Base-by-base conservation (phyloP, 2,113 vertebrate genomes). In the Hemicordylus capensis region DNA sequence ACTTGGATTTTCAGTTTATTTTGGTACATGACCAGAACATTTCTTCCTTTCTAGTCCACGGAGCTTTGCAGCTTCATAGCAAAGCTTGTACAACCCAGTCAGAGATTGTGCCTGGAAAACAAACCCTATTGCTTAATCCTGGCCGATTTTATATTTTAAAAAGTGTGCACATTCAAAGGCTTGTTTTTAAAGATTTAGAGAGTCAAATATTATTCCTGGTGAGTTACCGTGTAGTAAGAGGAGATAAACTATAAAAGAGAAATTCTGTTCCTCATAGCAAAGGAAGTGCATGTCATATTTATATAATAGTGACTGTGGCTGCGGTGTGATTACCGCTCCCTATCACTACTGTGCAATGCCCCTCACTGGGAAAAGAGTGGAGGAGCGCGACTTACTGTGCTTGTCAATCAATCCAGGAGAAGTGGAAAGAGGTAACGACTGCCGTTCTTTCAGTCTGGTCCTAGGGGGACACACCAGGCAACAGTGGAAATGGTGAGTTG, bases 401-500 rank as follows among this genome's bases (percentile, higher is more conserved):
- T 90, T 93, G 82, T 75, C 84, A 93, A 63, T 93, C 89, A 89
- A 89, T 90, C 83, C 85, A 19, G 59, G 82, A 90, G 79, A 34
- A 59, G 84, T 39, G 90, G 82, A 91, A 92, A 51, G 64, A 81
- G 78, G 46, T 8, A 81, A 83, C 80, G 63, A 46, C 24, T 76
- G 64, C 56, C 34, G 78, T 86, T 92, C 81, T 90, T 87, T 89
- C 80, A 85, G 84, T 83, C 39, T 44, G 76, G 61, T 88, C 64
- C 76, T 85, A 56, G 26, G 48, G 46, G 76, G 73, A 88, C 56
- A 78, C 74, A 85, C 66, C 77, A 88, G 54, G 88, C 82, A 84
- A 78, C 79, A 69, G 51, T 39, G 84, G 78, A 80, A 84, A 80
- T 39, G 83, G 76, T 24, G 90, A 90, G 61, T 4, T 80, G 74